phyloP scores from a whole-genome alignment of 2,113 vertebrate species.

The Plecotus auritus region DNA sequence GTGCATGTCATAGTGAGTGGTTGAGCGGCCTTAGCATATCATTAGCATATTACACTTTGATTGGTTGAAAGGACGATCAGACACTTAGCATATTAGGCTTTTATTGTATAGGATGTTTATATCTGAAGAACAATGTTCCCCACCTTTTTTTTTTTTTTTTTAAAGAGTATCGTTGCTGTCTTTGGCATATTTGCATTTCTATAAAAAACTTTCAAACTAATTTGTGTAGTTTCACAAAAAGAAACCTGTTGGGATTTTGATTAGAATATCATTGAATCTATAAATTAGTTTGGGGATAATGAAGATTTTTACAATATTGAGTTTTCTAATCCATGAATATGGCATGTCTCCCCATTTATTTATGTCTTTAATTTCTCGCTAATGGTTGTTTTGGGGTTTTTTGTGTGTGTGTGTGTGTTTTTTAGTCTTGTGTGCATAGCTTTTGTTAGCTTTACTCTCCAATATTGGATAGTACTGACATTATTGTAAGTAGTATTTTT shows the following conservation, averaged over 20 bases:
- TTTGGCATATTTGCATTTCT: not conserved
- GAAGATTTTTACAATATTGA: constrained; percentile 11
- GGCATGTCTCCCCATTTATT: not conserved
- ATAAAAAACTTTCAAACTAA: constrained; percentile 4
- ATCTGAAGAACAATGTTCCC: not conserved
- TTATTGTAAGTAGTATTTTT: not conserved
- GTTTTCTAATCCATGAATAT: constrained; percentile 8
- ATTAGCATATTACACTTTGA: too few species aligned
- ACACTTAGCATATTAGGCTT: too few species aligned
- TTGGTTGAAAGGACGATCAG: too few species aligned
- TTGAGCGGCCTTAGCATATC: too few species aligned
- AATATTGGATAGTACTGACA: not conserved
- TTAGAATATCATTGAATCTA: not conserved
- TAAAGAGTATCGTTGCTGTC: not conserved
- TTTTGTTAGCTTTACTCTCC: constrained; percentile 16
- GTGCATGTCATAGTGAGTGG: too few species aligned
- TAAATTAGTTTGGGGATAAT: not conserved
- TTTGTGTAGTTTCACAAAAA: not conserved
- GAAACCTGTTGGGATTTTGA: not conserved
- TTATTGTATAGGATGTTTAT: too few species aligned
- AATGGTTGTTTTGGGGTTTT: not conserved
- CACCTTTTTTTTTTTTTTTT: not conserved
- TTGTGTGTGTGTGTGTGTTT: too few species aligned
- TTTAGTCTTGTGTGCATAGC: not conserved
- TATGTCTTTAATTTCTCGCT: constrained; percentile 8